Evolutionary conservation across 2,888 invertebrate species (phyloP), one percentile per base, ranked within the genome.

Genomic region (Aleiodes alternator): DNA sequence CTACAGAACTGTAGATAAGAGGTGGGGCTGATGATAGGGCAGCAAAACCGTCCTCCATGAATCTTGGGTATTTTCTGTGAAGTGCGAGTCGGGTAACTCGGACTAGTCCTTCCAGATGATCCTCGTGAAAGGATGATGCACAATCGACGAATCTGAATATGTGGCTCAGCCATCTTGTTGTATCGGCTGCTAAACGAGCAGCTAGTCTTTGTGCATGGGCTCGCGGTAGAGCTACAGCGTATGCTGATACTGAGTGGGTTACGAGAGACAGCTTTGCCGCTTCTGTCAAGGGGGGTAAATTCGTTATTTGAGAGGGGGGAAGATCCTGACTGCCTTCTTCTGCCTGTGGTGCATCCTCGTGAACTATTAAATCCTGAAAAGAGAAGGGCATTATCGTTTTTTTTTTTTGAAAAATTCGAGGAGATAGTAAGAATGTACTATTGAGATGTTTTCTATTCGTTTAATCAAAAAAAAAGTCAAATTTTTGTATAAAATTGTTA

Each of bases 241-340:
- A 95, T 0, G 97, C 97, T 4, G 95, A 94, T 81, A 98, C 92
- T 86, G 96, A 95, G 88, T 97, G 97, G n/a, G 96, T 94, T 29
- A 96, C 92, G 72, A 97, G 92, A 9, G 96, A 93, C 78, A 94
- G 85, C 81, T 91, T 91, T 55, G 92, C 89, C 1, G 89, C 84
- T n/a, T 89, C 88, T 38, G 89, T 88, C 34, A 90, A 80, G 3
- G 87, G 84, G 11, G 90, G 90, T 31, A 90, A 78, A 43, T 81
- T 83, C 12, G 88, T 87, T n/a, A 90, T 75, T 73, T 86, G 87
- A 79, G 81, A 87, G 11, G 83, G 57, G 4, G 81, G 70, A 4
- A 80, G 78, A 72, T 92, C 92, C 82, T 93, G 93, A 69, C 91
- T 91, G 78, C 92, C 92, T 77, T 93, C 92, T 81, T 92, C 93